Conservation (phyloP, 2,888 invertebrate genomes). For the Bimastos eiseni region DNA sequence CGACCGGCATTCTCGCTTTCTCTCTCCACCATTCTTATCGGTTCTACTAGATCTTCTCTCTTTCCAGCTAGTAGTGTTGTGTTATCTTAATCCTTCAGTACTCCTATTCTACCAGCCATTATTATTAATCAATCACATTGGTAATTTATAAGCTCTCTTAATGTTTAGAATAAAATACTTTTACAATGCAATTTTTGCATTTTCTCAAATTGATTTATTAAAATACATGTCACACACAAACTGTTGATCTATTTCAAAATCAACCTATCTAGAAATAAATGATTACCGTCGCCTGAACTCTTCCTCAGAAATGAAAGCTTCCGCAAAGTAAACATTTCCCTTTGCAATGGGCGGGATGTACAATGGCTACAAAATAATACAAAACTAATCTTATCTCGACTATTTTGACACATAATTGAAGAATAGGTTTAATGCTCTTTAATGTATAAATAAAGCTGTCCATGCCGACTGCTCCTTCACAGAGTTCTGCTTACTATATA, state of each 20-base stretch:
- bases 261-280: background rate
- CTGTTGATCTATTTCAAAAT: background rate
- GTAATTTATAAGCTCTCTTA: background rate
- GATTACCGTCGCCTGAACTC: constrained; percentile 7
- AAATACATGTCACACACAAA: background rate
- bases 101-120: too few relatives aligned
- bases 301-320: constrained; percentile 3
- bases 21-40: too few relatives aligned
- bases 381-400: background rate
- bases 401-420: background rate
- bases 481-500: background rate
- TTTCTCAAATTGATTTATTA: background rate
- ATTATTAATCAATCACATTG: background rate
- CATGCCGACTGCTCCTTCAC: too few relatives aligned
- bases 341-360: background rate
- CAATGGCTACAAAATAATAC: background rate
- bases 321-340: background rate
- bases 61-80: too few relatives aligned
- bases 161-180: background rate
- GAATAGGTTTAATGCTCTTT: too few relatives aligned
- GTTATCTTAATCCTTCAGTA: too few relatives aligned
- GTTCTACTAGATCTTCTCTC: too few relatives aligned
- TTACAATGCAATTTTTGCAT: background rate
- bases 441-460: too few relatives aligned
- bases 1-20: too few relatives aligned